Percentiles rank a stretch among this genome's conserved stretches.
Evolutionary conservation across 2,113 vertebrate genomes (phyloP).

Genomic region (Vidua chalybeata): DNA sequence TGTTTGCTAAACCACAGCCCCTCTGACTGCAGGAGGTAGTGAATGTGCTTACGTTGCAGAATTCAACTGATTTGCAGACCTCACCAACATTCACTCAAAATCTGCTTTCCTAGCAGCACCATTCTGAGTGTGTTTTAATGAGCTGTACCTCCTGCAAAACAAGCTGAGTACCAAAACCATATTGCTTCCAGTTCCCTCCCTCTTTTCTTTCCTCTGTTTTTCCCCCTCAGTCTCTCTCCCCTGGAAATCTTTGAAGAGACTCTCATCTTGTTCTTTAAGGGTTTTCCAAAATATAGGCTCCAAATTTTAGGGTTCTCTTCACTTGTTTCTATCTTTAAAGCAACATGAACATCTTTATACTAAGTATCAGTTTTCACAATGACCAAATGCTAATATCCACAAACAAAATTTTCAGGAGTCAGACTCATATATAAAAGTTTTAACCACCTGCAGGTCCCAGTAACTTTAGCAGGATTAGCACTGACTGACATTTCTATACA

Average conservation of each 20-base stretch:
- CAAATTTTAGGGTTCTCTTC: background rate
- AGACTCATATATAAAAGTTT: background rate
- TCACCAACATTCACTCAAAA: background rate
- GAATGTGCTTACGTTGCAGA: background rate
- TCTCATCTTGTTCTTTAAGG: background rate
- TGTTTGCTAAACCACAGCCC: background rate
- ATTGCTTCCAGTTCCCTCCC: background rate
- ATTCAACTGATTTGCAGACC: background rate
- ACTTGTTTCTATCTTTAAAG: background rate
- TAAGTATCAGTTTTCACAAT: background rate
- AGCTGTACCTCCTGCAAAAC: background rate
- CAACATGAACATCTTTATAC: background rate
- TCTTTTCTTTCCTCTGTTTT: background rate
- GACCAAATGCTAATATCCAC: background rate
- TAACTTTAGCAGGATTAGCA: background rate
- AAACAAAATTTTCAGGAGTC: background rate
- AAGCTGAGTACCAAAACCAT: background rate
- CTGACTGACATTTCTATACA: background rate
- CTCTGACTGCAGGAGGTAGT: background rate
- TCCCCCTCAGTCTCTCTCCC: background rate
- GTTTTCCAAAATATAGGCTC: background rate
- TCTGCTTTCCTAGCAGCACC: background rate
- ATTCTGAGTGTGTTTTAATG: slow-evolving; percentile 11
- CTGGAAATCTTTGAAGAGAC: background rate
- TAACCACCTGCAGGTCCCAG: background rate